Evolutionary conservation across 2,888 invertebrate species (phyloP), one percentile per base, ranked within the genome.

Genomic region (Anticlea derivata): DNA sequence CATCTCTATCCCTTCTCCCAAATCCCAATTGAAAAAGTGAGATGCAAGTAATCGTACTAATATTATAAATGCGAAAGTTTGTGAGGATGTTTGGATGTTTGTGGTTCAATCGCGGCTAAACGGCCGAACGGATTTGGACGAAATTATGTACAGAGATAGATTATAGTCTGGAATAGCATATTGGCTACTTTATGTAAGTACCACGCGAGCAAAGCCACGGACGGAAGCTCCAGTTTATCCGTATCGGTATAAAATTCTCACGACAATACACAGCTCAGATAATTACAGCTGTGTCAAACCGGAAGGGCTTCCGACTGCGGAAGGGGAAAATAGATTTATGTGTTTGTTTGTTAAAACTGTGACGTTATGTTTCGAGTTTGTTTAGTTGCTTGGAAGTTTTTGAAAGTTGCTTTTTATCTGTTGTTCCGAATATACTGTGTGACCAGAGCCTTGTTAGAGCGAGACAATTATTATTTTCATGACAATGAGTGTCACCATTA

Each of bases 211-310:
- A n/a, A n/a, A n/a, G n/a, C n/a, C n/a, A n/a, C n/a, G n/a, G n/a
- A n/a, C n/a, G n/a, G n/a, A n/a, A n/a, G n/a, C n/a, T n/a, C n/a
- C 68, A 63, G 61, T 70, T 74, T 65, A 73, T 66, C 68, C 63
- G 66, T 70, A 68, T 70, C 63, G 55, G 69, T 68, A 53, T 63
- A 55, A 44, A 29, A 40, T 58, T 86, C 86, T 74, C 87, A 86
- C 86, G 83, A 72, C 75, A 79, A 58, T 56, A 53, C 47, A 49
- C 44, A 52, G 48, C 38, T 39, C 33, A 45, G 47, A 33, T 52
- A 48, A 83, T 86, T 82, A 81, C 74, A 69, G 68, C 57, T 63
- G 73, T 78, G 82, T 80, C 73, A 77, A 81, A 83, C 70, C 86
- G 88, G 88, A 87, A 81, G 76, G 68, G 73, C 75, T 77, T 83